These are phyloP conservation scores for Diglossa cyanea DNA, from an alignment of 2,797 vertebrate genomes.

Conservation along the genomic window DNA sequence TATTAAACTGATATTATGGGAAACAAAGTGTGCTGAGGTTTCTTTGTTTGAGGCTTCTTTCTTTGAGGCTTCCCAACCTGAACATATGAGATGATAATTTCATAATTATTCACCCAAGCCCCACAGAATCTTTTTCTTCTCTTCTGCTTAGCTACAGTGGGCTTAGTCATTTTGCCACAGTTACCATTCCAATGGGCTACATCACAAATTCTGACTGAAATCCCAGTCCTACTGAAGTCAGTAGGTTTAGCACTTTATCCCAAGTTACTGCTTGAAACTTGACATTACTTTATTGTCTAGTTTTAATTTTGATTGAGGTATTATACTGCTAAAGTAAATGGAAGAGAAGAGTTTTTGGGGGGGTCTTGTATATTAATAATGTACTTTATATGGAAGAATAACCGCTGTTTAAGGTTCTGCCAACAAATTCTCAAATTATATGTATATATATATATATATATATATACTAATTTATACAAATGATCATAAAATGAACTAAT, in stretches of 20 bases:
- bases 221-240: neutral
- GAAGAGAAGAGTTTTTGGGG: neutral
- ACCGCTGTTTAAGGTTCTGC: neutral
- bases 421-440: neutral
- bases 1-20: neutral
- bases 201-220: neutral
- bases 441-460: neutral
- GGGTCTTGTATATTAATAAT: neutral
- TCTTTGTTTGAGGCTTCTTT: neutral
- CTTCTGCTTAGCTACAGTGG: neutral
- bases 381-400: neutral
- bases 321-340: neutral
- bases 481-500: neutral
- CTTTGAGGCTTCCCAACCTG: neutral
- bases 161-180: neutral
- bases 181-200: neutral
- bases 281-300: neutral
- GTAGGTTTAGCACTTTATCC: neutral
- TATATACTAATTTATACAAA: neutral
- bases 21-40: neutral
- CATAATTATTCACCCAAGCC: neutral
- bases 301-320: neutral
- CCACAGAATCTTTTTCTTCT: neutral
- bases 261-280: neutral
- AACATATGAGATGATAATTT: neutral